These are phyloP conservation scores for Pocillopora grandis DNA, from an alignment of 92 coral and sea anemone genomes.

Conservation along the genomic window DNA sequence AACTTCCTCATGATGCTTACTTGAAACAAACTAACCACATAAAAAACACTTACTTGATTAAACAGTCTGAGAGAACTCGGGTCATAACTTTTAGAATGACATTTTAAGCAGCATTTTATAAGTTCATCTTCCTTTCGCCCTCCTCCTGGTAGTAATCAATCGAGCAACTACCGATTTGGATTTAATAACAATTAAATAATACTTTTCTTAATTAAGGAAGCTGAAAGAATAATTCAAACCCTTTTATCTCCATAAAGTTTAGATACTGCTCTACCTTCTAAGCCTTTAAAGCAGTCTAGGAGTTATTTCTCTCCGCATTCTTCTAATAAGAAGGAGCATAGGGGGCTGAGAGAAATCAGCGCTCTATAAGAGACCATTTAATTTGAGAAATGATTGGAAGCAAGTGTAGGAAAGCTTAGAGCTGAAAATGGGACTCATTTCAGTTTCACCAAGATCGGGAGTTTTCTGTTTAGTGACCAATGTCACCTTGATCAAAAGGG, in stretches of 20 bases:
- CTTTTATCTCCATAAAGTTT: conserved; percentile 4
- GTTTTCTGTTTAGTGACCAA: too few species aligned
- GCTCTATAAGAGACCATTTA: too few species aligned
- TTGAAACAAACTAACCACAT: not conserved
- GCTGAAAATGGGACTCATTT: too few species aligned
- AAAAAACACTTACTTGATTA: conserved; percentile 3
- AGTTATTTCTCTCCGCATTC: not conserved
- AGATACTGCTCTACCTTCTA: too few species aligned
- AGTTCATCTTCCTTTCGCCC: not conserved
- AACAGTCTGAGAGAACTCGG: not conserved
- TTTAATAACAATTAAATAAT: not conserved
- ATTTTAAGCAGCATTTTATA: not conserved
- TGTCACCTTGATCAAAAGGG: too few species aligned
- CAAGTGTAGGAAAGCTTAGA: too few species aligned
- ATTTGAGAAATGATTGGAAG: too few species aligned
- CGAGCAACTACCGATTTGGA: not conserved
- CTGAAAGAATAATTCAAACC: conserved; percentile 1
- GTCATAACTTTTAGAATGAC: not conserved
- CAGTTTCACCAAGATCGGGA: too few species aligned
- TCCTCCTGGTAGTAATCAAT: not conserved
- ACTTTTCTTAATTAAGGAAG: not conserved
- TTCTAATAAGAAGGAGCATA: not conserved
- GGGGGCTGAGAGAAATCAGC: too few species aligned
- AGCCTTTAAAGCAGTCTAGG: too few species aligned
- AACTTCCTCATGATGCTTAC: not conserved